A percentile compares a stretch with the other conserved stretches of the same genome.
Conservation (phyloP, 2,888 invertebrate genomes). For the Caenorhabditis wallacei region DNA sequence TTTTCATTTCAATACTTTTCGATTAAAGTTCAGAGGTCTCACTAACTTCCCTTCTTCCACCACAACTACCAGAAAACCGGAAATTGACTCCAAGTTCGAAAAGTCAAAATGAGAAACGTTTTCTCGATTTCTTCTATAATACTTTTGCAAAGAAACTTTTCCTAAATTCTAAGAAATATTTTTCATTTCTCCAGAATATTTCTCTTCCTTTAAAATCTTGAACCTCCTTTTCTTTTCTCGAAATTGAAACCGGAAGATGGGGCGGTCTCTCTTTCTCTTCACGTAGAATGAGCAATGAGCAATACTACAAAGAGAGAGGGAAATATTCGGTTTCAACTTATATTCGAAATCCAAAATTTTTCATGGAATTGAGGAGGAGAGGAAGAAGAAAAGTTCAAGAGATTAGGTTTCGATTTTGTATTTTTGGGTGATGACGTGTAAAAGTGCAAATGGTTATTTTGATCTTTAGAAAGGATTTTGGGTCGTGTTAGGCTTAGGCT, state of each 20-base stretch:
- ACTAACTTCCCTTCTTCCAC: too few species aligned
- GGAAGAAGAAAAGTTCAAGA: conserved; percentile 10
- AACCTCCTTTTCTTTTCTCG: conserved; percentile 4
- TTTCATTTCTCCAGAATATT: conserved; percentile 1
- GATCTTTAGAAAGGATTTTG: too few species aligned
- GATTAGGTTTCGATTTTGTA: conserved; percentile 34
- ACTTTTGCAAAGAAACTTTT: conserved; percentile 1
- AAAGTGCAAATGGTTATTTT: background rate
- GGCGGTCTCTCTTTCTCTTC: background rate
- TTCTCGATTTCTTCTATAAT: background rate
- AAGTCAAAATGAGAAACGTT: conserved; percentile 21
- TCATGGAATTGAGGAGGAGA: background rate
- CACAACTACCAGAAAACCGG: conserved; percentile 9
- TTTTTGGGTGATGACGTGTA: background rate
- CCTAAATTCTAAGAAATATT: conserved; percentile 9
- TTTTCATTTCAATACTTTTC: background rate
- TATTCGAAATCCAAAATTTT: conserved; percentile 14
- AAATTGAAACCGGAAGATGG: conserved; percentile 49
- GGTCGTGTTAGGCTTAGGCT: too few species aligned
- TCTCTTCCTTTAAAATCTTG: conserved; percentile 8
- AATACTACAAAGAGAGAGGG: conserved; percentile 3
- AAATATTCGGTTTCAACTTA: conserved; percentile 61
- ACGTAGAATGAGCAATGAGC: conserved; percentile 56
- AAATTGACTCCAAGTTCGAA: conserved; percentile 39
- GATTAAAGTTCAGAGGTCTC: conserved; percentile 21